Base-by-base conservation (phyloP, 2,888 invertebrate species). In the Steinernema hermaphroditum region DNA sequence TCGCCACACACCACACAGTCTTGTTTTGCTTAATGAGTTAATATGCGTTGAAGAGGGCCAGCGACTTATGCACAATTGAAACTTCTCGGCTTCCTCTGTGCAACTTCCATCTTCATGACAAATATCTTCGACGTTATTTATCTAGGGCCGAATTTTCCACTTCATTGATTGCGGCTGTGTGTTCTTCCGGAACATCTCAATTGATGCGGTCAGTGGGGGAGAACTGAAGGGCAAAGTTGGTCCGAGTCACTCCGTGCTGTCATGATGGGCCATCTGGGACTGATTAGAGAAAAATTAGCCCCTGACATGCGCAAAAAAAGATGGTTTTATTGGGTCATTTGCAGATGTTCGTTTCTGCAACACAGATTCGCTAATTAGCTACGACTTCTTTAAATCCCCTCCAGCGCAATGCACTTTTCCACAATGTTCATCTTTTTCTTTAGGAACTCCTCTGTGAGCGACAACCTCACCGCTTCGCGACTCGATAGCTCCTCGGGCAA, bases 371-470 rank as follows among this genome's bases (percentile, higher is more conserved):
- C 9, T 54, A 54, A 54, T 54, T 54, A 24, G 16, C 6, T 6
- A 6, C 54, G 54, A 27, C 22, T 27, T 14, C 24, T 54, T 37
- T 2, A 54, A 54, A 54, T 37, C 12, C 37, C 37, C 54, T 24
- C 27, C 4, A 37, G 6, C 12, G 37, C 37, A 37, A 12, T 8
- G 4, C 37, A 37, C 37, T 37, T 4, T 37, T 37, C 12, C 37
- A n/a, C n/a, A 24, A 22, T 54, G 22, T 27, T 54, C 54, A 27
- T 54, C 24, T 54, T 27, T 27, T 54, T 54, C 54, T 24, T 54
- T 54, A 54, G 54, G 54, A 54, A 54, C 54, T 54, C 54, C 6
- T 54, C 54, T 4, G 54, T 27, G 24, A 54, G 54, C 54, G 54
- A 54, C 54, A 54, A 54, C 16, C 6, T 54, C 24, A 12, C 54